Base-by-base conservation (phyloP, 92 coral and sea anemone genomes). In the Desmophyllum pertusum region DNA sequence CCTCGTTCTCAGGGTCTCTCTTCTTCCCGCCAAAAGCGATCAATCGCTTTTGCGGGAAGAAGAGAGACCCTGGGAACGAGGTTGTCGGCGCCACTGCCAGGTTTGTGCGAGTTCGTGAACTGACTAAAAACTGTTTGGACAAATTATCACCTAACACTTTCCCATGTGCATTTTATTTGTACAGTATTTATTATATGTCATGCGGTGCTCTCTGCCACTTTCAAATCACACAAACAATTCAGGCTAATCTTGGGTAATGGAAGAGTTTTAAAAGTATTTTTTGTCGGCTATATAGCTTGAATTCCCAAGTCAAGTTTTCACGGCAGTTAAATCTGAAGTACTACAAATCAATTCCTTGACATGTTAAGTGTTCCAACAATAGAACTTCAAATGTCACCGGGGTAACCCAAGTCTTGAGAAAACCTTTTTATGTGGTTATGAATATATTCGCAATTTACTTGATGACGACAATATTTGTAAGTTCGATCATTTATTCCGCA, bases 371-470 rank as follows among this genome's bases (percentile, higher is more conserved):
- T 21, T 42, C 37, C n/a, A 2, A 80, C 75, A 51, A 68, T 35
- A 80, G 55, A 55, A 35, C 50, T 50, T 80, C 25, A n/a, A 46
- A 57, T 15, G 68, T 80, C 52, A 38, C 84, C 84, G 19, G 66
- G 84, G 84, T 15, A 80, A 80, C 84, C 66, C 50, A 38, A 50
- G 21, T 45, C 50, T 35, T 51, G 9, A 48, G 73, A 48, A 80
- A 80, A 19, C 75, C 84, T 63, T 68, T n/a, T 78, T 68, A 51
- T 40, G 63, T 41, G 53, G 43, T 80, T n/a, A n/a, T 67, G 84
- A 80, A 80, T 80, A 68, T 38, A 80, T 68, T 68, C 50, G 50
- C 14, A 66, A 61, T 51, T 67, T 15, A 33, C 23, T 37, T 62
- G 6, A 30, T 30, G 81, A 40, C 66, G 33, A 35, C 68, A 55